Percentiles rank a stretch among this genome's conserved stretches.
These are phyloP conservation scores for Lontra canadensis DNA, from an alignment of 2,113 vertebrate genomes.

Conservation along the genomic window DNA sequence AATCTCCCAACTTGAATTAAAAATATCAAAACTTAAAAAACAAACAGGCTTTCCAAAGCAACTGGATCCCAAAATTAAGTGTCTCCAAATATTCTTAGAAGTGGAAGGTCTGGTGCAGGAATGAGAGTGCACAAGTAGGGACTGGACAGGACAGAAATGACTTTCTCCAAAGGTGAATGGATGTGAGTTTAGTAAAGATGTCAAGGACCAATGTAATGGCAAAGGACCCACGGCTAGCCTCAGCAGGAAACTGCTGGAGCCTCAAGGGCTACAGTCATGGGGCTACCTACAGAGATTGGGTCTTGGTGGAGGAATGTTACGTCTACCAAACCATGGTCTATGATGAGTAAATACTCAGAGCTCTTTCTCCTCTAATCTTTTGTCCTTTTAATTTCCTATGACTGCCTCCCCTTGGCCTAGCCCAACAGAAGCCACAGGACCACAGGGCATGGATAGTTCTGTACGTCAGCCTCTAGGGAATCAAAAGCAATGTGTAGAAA, in stretches of 20 bases:
- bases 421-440: background rate
- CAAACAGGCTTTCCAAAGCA: background rate
- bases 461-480: background rate
- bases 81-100: background rate
- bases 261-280: background rate
- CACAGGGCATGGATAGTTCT: background rate
- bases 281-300: background rate
- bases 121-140: fast-evolving
- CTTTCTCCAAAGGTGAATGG: background rate
- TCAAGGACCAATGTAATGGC: background rate
- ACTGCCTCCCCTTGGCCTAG: background rate
- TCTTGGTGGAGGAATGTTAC: background rate
- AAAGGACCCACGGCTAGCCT: background rate
- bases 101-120: too few relatives aligned
- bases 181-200: background rate
- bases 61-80: background rate
- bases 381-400: background rate
- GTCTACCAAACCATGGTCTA: background rate
- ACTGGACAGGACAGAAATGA: background rate
- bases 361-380: background rate
- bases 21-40: conserved; percentile 5
- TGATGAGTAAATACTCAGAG: background rate
- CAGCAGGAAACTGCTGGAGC: background rate
- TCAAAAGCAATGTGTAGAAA: background rate
- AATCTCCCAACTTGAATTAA: background rate